Evolutionary conservation across 1,140 invertebrate species (phyloP).

Genomic region (Anoplophora glabripennis): DNA sequence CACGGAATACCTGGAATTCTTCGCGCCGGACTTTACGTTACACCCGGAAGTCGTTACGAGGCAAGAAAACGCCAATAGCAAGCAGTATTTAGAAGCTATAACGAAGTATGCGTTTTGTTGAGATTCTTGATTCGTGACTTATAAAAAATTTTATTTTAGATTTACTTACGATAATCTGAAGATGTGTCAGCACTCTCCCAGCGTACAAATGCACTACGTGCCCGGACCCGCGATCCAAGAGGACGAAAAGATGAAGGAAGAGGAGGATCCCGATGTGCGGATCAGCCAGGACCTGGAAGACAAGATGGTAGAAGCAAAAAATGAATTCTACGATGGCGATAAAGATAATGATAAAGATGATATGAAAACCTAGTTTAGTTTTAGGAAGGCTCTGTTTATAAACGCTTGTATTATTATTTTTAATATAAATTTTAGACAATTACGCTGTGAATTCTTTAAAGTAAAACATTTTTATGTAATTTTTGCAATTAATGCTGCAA

Average conservation of each 20-base stretch:
- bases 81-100: slow-evolving; percentile 86
- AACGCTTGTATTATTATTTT: too few relatives aligned
- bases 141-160: slow-evolving; percentile 30
- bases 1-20: slow-evolving; percentile 93
- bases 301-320: slow-evolving; percentile 80
- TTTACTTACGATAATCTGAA: slow-evolving; percentile 85
- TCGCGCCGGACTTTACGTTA: slow-evolving; percentile 91
- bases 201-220: slow-evolving; percentile 90
- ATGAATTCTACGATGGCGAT: slow-evolving; percentile 93
- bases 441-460: too few relatives aligned
- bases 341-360: slow-evolving; percentile 71
- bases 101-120: slow-evolving; percentile 54
- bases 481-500: too few relatives aligned
- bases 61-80: slow-evolving; percentile 89
- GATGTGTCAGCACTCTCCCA: slow-evolving; percentile 85
- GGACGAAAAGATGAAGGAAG: slow-evolving; percentile 67
- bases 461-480: too few relatives aligned
- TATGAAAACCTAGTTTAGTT: slow-evolving; percentile 10
- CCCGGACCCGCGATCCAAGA: slow-evolving; percentile 72
- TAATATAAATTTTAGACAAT: too few relatives aligned
- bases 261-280: slow-evolving; percentile 78
- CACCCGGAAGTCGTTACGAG: slow-evolving; percentile 84
- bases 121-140: neutral
- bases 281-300: slow-evolving; percentile 79
- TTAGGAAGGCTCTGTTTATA: too few relatives aligned